These are phyloP conservation scores for Torymus texanus DNA, from an alignment of 2,888 invertebrate genomes.

Conservation along the genomic window DNA sequence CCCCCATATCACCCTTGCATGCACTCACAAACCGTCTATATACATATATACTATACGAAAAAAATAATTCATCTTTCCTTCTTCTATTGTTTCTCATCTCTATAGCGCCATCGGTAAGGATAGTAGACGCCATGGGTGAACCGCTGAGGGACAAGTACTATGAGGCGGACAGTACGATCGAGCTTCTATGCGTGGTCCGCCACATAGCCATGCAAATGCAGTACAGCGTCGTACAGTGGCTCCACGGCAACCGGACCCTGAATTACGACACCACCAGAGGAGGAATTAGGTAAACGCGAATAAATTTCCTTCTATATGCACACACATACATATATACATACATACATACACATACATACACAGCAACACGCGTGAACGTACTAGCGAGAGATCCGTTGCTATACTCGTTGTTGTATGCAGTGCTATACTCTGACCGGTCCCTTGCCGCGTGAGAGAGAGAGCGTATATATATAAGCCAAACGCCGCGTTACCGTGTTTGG, in stretches of 20 bases:
- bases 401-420: no score
- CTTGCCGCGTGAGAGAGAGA: background rate
- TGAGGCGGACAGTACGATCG: conserved; percentile 83
- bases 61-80: conserved; percentile 18
- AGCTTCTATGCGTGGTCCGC: conserved; percentile 80
- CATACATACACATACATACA: background rate
- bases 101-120: conserved; percentile 83
- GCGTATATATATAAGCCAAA: background rate
- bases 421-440: no score
- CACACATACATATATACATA: background rate
- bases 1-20: no score
- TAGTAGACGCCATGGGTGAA: conserved; percentile 81
- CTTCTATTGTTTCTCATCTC: no score
- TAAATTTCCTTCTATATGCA: conserved; percentile 27
- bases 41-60: background rate
- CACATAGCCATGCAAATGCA: conserved; percentile 77
- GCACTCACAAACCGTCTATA: no score
- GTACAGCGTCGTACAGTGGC: conserved; percentile 79
- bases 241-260: conserved; percentile 80
- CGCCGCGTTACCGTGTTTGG: background rate
- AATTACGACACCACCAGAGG: conserved; percentile 82
- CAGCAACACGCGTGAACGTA: no score
- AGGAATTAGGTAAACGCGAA: conserved; percentile 78
- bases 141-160: conserved; percentile 82
- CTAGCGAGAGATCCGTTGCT: no score